phyloP scores from a whole-genome alignment of 2,113 vertebrate species.

The Sebastes fasciatus region DNA sequence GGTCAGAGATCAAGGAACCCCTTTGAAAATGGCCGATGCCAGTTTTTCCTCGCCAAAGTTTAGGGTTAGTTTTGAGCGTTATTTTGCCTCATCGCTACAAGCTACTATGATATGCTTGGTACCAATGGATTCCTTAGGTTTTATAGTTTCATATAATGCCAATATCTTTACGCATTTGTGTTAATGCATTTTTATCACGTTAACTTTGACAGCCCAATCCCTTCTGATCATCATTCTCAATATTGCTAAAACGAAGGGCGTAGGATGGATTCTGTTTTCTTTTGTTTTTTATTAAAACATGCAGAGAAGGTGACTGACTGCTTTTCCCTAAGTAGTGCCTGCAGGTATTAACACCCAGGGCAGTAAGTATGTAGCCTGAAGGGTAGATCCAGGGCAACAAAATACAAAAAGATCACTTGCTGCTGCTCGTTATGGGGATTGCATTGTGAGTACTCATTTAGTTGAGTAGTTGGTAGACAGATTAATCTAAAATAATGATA shows the following conservation, averaged over 20 bases:
- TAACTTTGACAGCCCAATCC: too few relatives aligned
- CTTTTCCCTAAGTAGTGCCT: background rate
- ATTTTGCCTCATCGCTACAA: too few relatives aligned
- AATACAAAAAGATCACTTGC: background rate
- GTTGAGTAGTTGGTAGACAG: background rate
- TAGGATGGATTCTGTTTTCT: background rate
- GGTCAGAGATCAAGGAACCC: too few relatives aligned
- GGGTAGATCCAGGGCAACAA: background rate
- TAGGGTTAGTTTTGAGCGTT: too few relatives aligned
- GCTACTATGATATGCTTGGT: too few relatives aligned
- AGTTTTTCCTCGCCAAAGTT: too few relatives aligned
- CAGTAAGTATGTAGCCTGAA: background rate
- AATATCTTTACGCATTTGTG: background rate
- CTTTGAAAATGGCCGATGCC: too few relatives aligned
- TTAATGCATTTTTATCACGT: too few relatives aligned
- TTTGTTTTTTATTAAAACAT: background rate
- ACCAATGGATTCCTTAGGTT: too few relatives aligned
- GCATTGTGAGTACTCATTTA: background rate
- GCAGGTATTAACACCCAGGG: background rate
- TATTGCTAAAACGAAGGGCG: background rate
- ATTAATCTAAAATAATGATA: background rate
- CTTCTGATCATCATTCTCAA: background rate
- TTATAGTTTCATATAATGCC: too few relatives aligned
- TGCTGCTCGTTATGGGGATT: background rate
- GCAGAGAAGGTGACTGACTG: background rate